These are phyloP conservation scores for Protobothrops flavoviridis DNA, from an alignment of 2,113 vertebrate genomes.

Conservation along the genomic window DNA sequence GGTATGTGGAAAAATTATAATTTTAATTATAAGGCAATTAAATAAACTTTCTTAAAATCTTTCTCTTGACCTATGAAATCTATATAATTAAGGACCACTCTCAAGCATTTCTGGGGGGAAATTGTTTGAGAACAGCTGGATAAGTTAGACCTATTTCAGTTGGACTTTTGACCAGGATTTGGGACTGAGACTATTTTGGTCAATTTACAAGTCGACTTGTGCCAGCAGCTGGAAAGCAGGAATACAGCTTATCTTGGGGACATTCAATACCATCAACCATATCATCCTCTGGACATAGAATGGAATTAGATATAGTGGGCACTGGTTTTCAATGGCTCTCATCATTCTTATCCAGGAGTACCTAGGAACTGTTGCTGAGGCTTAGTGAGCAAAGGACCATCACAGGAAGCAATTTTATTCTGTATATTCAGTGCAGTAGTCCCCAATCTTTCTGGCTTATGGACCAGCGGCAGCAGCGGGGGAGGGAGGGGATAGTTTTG, in stretches of 20 bases:
- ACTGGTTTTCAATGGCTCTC: background rate
- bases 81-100: background rate
- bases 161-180: background rate
- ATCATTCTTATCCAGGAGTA: background rate
- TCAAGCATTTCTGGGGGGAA: background rate
- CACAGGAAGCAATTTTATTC: background rate
- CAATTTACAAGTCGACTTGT: background rate
- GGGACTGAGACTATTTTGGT: background rate
- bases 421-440: background rate
- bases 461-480: fast-evolving
- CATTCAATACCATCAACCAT: background rate
- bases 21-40: background rate
- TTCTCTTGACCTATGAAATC: background rate
- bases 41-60: background rate
- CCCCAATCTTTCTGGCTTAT: background rate
- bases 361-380: background rate
- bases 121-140: background rate
- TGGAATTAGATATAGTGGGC: background rate
- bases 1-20: background rate
- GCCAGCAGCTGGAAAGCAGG: background rate
- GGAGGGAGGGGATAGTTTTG: background rate
- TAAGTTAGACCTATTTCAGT: background rate
- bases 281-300: background rate
- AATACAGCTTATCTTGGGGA: background rate
- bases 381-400: background rate